Evolutionary conservation across 1,140 invertebrate species (phyloP).

Genomic region (Drosophila ironensis): DNA sequence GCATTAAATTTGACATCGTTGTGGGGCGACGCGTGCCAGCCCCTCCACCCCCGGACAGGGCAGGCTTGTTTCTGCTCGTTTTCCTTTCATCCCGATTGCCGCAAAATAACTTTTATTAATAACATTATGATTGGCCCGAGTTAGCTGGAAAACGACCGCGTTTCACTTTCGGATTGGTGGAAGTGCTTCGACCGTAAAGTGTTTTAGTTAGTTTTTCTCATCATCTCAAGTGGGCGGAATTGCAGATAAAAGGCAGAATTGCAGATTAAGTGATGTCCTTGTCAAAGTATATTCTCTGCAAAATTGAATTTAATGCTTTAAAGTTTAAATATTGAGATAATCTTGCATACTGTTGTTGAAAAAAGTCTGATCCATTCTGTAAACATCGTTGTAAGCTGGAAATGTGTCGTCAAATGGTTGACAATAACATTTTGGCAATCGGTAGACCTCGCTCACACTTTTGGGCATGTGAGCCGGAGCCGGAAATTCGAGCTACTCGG

Average conservation of each 20-base stretch:
- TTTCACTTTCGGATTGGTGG: not conserved
- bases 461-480: conserved; percentile 3
- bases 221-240: conserved; percentile 5
- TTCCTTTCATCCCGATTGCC: conserved; percentile 70
- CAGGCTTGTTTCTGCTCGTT: conserved; percentile 35
- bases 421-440: conserved; percentile 2
- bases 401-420: not conserved
- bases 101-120: conserved; percentile 73
- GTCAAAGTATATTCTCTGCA: not conserved
- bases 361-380: too few species aligned
- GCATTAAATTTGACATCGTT: conserved; percentile 78
- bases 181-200: conserved; percentile 20
- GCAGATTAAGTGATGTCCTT: too few species aligned
- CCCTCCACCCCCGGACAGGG: not conserved
- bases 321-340: too few species aligned
- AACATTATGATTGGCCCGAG: conserved; percentile 64
- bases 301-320: not conserved
- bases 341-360: too few species aligned
- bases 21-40: conserved; percentile 40
- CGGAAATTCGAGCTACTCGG: conserved; percentile 38
- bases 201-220: not conserved
- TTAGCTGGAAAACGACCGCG: not conserved
- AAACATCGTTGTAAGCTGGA: not conserved
- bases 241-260: too few species aligned
- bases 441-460: not conserved